phyloP scores from a whole-genome alignment of 35 echinoderm and acorn worm species.

The Heliocidaris tuberculata region DNA sequence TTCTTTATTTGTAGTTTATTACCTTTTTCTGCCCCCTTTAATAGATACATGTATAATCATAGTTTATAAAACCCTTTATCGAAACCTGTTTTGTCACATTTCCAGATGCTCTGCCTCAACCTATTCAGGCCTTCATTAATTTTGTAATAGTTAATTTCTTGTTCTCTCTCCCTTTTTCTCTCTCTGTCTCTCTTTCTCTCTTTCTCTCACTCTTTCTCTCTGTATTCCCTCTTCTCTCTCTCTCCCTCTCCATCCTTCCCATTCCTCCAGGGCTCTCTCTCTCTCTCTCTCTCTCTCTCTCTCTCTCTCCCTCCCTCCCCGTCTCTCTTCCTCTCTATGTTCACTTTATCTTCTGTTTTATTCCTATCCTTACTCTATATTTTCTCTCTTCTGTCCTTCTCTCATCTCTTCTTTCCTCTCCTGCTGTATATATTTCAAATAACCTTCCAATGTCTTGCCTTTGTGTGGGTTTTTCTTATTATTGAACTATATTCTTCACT shows the following conservation, averaged over 20 bases:
- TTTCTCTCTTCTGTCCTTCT: neutral
- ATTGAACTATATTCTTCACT: neutral
- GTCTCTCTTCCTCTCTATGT: neutral
- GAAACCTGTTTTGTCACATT: neutral
- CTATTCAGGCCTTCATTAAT: neutral
- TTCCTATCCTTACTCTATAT: neutral
- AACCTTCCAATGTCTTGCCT: neutral
- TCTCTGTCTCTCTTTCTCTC: too few species aligned
- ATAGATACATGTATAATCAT: neutral
- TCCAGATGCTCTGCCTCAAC: neutral
- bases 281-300: neutral
- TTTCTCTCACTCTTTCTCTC: too few species aligned
- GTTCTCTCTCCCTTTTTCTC: too few species aligned
- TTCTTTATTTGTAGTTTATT: slow-evolving; percentile 3
- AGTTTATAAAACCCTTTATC: neutral
- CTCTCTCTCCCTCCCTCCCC: neutral
- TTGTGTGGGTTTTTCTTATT: neutral
- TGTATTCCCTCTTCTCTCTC: too few species aligned
- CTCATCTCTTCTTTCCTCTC: too few species aligned
- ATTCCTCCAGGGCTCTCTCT: neutral
- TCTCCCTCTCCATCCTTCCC: neutral
- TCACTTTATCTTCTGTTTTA: too few species aligned
- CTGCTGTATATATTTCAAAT: too few species aligned
- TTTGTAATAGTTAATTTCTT: neutral
- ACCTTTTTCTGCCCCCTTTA: neutral